Evolutionary conservation across 2,888 invertebrate species (phyloP), one percentile per base, ranked within the genome.

Genomic region (Sinhomidia bicolor): DNA sequence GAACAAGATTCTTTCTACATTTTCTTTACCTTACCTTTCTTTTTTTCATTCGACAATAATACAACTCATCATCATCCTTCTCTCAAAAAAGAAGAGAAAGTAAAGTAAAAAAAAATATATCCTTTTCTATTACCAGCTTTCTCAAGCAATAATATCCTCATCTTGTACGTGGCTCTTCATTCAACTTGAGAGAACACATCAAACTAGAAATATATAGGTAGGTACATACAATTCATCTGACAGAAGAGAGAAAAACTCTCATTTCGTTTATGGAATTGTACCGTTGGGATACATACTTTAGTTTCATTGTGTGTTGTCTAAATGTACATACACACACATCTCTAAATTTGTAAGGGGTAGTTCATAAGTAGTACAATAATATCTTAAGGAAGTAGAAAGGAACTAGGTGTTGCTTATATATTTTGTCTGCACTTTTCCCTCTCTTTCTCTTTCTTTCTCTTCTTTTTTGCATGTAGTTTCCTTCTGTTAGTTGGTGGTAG

Each of bases 261-360:
- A 82, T 88, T 88, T 88, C 87, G 82, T 88, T 76, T 88, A 76
- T 78, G 62, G 81, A 88, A 88, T 88, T 88, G 87, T 88, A 82
- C 87, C 87, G 62, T 36, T 51, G 87, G 87, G 87, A 88, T 65
- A 29, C 65, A 65, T 65, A n/a, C 65, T 65, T 29, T 36, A 65
- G 32, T 65, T 65, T 65, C 60, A 65, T 65, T 65, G 62, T 62
- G 62, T 26, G 14, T n/a, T n/a, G n/a, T n/a, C n/a, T n/a, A n/a
- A n/a, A n/a, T n/a, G n/a, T n/a, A 12, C 17, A 32, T 65, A 32
- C 14, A 36, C 29, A 62, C 12, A 10, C 29, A 26, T 62, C 20
- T 20, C 2, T 57, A 7, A 4, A 4, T 17, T 17, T 2, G 57
- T 57, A 4, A 57, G 12, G n/a, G 12, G 3, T 3, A 17, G 1